A percentile compares a stretch with the other conserved stretches of the same genome.
These are phyloP conservation scores for Erythrocebus patas DNA, from an alignment of 2,113 vertebrate genomes.

Conservation along the genomic window DNA sequence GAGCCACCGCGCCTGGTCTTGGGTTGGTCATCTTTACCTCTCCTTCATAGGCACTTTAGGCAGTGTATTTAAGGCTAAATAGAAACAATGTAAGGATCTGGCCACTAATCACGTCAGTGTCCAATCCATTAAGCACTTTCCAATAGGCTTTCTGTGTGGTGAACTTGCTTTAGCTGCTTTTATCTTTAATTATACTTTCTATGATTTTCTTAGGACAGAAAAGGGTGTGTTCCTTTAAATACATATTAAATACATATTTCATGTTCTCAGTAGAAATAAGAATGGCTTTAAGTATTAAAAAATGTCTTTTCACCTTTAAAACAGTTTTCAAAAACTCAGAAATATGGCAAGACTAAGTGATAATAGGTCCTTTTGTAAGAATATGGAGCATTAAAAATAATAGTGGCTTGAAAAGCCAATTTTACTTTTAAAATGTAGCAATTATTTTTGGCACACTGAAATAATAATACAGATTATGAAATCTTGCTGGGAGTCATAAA, in stretches of 20 bases:
- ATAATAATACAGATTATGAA: neutral
- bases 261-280: slow-evolving; percentile 61
- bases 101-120: accelerated
- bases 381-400: neutral
- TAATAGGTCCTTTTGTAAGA: neutral
- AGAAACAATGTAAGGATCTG: neutral
- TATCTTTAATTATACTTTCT: slow-evolving; percentile 54
- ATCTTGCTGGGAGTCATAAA: neutral
- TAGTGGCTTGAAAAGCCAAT: neutral
- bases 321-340: neutral
- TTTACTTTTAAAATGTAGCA: neutral
- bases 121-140: neutral
- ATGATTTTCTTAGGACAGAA: neutral
- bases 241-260: neutral
- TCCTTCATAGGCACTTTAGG: neutral
- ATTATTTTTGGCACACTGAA: neutral
- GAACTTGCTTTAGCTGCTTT: slow-evolving; percentile 48
- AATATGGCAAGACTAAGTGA: neutral
- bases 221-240: neutral
- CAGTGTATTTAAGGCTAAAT: accelerated
- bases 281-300: slow-evolving; percentile 46
- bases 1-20: no score
- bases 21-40: neutral
- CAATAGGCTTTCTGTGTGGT: neutral
- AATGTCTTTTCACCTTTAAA: slow-evolving; percentile 43